Base-by-base conservation (phyloP, 2,888 invertebrate species). In the Calephelis perditalis region DNA sequence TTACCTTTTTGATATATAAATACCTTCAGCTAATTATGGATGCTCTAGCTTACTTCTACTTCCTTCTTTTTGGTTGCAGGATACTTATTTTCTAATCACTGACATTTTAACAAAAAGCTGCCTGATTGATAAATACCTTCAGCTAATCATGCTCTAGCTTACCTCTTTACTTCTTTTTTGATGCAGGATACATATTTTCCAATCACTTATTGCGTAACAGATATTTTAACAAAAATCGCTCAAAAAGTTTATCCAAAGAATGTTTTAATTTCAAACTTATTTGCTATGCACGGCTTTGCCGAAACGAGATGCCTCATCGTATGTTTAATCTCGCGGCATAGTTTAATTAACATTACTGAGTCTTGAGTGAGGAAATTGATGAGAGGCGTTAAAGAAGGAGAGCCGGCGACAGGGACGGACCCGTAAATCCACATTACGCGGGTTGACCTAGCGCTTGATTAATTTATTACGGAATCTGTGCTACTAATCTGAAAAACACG, bases 261-360 rank as follows among this genome's bases (percentile, higher is more conserved):
- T 52, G 52, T 52, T 52, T 35, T 52, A 52, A 52, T 52, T 52
- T 52, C 52, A 26, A 52, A 52, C 52, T 52, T 52, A 52, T 52
- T 52, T 52, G 52, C 52, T 52, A 52, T 52, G 52, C 52, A 11
- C 52, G 52, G 52, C 52, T 52, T 52, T 52, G 52, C 52, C 52
- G 52, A 54, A 54, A 54, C 52, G 52, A 54, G 52, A 54, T 54
- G 36, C 52, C 52, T 54, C 52, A 54, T 54, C 52, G 70, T 73
- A 67, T 71, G 71, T 78, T 81, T 81, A 84, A 84, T 85, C 85
- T 75, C 74, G 78, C 70, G 77, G 79, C 78, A 84, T 83, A 84
- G 83, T 88, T 88, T 87, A 86, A 86, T 86, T 87, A 86, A 82
- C 82, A 77, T 77, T 76, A 82, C 82, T 80, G 74, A 84, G 80